These are phyloP conservation scores for Oreortyx pictus DNA, from an alignment of 2,797 vertebrate species.

Conservation along the genomic window DNA sequence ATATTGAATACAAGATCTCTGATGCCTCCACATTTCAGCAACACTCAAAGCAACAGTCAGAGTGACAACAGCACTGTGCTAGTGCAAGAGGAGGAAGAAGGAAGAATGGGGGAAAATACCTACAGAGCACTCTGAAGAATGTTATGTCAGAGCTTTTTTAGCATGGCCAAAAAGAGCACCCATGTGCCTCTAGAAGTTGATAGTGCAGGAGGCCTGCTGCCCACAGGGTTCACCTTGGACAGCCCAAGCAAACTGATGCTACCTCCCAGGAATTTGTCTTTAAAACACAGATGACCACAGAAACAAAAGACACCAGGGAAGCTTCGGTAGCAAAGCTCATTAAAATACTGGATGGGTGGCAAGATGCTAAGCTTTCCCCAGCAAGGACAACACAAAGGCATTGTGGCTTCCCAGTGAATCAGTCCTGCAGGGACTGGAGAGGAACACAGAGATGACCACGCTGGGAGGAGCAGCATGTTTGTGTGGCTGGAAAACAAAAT, in stretches of 20 bases:
- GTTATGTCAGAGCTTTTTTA: neutral
- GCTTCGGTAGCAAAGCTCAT: slow-evolving; percentile 19
- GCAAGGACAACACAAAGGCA: slow-evolving; percentile 19
- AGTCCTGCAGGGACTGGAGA: neutral
- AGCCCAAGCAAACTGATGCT: slow-evolving; percentile 33
- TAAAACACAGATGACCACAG: neutral
- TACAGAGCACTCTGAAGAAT: neutral
- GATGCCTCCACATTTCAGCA: neutral
- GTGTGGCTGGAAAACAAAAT: slow-evolving; percentile 24
- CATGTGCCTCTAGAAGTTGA: neutral
- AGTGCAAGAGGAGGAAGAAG: neutral
- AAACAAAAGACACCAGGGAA: neutral
- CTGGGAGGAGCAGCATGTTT: neutral
- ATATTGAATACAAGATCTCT: neutral
- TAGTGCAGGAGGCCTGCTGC: neutral
- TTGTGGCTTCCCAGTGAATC: slow-evolving; percentile 34
- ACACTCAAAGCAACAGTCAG: neutral
- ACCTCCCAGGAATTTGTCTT: slow-evolving; percentile 28
- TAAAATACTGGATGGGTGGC: neutral
- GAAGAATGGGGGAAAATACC: neutral
- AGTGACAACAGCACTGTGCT: neutral
- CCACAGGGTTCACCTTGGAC: neutral
- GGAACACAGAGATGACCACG: neutral
- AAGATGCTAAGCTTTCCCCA: slow-evolving; percentile 24
- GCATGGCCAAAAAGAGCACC: neutral